A percentile compares a stretch with the other conserved stretches of the same genome.
These are phyloP conservation scores for Bombycilla garrulus DNA, from an alignment of 2,113 vertebrate genomes.

Conservation along the genomic window DNA sequence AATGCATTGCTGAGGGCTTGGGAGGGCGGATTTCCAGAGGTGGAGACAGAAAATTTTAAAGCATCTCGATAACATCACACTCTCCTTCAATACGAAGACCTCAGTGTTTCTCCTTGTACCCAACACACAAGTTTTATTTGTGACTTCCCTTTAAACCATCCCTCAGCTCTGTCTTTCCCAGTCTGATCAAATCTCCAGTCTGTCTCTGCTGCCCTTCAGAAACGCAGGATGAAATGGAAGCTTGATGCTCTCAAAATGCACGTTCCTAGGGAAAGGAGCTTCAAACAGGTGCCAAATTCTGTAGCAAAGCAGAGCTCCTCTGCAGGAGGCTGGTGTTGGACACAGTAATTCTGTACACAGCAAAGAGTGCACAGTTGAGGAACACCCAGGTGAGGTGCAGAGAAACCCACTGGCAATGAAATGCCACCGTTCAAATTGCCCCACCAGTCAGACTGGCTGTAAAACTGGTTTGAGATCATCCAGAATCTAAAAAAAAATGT, in stretches of 20 bases:
- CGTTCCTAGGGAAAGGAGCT: not conserved
- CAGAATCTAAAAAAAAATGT: not conserved
- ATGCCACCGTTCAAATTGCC: not conserved
- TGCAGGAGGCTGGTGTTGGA: not conserved
- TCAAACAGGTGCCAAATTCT: not conserved
- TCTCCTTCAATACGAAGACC: not conserved
- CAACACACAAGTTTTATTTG: not conserved
- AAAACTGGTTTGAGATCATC: not conserved
- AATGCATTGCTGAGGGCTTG: not conserved
- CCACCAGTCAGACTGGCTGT: not conserved
- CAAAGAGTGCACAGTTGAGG: slow-evolving; percentile 34
- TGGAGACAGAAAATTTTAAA: not conserved
- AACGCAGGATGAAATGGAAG: not conserved
- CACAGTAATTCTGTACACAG: not conserved
- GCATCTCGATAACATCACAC: accelerated
- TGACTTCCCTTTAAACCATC: not conserved
- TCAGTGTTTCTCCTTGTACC: not conserved
- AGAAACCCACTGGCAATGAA: not conserved
- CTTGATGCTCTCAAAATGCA: not conserved
- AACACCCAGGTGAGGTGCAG: not conserved
- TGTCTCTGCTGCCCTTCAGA: slow-evolving; percentile 8
- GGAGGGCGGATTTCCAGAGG: not conserved
- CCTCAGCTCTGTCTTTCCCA: slow-evolving; percentile 3
- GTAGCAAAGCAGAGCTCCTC: not conserved
- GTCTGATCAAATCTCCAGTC: not conserved